Percentiles rank a stretch among this genome's conserved stretches.
Conservation (phyloP, 1,140 invertebrate species). For the Drosophila kurseongensis region DNA sequence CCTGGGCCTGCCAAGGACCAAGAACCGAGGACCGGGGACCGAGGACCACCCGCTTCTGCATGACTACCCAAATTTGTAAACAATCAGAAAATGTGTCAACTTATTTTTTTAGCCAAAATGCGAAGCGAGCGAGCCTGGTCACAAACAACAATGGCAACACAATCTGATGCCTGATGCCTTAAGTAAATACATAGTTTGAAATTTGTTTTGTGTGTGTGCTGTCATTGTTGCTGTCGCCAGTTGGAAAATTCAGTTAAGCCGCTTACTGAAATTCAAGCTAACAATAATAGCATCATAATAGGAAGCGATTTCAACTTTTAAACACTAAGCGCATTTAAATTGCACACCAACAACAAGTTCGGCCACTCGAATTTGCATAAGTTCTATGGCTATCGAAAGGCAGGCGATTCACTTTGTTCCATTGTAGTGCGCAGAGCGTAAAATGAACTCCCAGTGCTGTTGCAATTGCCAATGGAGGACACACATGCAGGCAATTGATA, state of each 20-base stretch:
- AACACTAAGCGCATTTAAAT: conserved; percentile 54
- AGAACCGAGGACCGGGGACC: conserved; percentile 18
- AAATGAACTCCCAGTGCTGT: conserved; percentile 55
- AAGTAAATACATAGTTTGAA: conserved; percentile 80
- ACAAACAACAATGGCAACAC: conserved; percentile 66
- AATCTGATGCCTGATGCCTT: conserved; percentile 67
- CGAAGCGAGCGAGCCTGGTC: background rate
- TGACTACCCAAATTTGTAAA: conserved; percentile 80
- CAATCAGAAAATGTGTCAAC: conserved; percentile 82
- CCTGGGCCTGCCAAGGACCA: conserved; percentile 8
- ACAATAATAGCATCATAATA: conserved; percentile 74
- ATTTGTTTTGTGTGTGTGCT: conserved; percentile 61
- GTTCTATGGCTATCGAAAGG: conserved; percentile 13
- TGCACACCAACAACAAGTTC: conserved; percentile 41
- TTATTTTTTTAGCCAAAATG: conserved; percentile 54
- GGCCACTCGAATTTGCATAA: conserved; percentile 31
- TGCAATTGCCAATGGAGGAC: conserved; percentile 51
- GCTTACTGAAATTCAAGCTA: conserved; percentile 69
- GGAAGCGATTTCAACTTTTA: conserved; percentile 65
- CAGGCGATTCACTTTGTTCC: conserved; percentile 27
- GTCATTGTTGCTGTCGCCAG: conserved; percentile 20
- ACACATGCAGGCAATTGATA: conserved; percentile 37
- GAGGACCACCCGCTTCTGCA: conserved; percentile 44
- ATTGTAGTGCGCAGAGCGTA: conserved; percentile 62
- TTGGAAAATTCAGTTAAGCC: conserved; percentile 75